Conservation (phyloP, 2,888 invertebrate genomes). For the Gastracanthus pulcherrimus region DNA sequence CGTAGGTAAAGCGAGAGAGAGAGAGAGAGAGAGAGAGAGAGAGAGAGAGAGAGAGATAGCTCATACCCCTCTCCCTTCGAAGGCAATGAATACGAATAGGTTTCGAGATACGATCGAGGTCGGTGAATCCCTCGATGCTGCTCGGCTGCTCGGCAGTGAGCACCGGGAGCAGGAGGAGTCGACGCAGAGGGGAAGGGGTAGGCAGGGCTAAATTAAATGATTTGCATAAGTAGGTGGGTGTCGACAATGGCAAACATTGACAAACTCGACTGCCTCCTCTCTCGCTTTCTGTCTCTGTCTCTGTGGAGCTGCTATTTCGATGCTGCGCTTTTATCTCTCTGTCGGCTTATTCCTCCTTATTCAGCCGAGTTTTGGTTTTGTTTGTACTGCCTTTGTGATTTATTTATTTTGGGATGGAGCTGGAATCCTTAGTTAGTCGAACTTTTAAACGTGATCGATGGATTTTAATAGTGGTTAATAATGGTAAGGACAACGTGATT, state of each 20-base stretch:
- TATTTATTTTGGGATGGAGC: neutral
- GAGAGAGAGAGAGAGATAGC: constrained; percentile 17
- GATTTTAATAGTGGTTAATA: too few species aligned
- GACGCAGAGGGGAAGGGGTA: constrained; percentile 39
- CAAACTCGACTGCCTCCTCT: constrained; percentile 72
- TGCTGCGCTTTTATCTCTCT: constrained; percentile 15
- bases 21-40: constrained; percentile 19
- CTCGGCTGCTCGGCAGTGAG: neutral
- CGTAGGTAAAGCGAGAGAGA: neutral
- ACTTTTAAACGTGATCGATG: too few species aligned
- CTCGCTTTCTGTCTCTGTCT: constrained; percentile 6
- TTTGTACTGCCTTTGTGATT: neutral
- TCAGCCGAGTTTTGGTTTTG: constrained; percentile 22
- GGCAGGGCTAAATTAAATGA: constrained; percentile 77
- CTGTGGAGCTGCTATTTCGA: constrained; percentile 3
- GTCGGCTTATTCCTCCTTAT: constrained; percentile 46
- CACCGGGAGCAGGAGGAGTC: constrained; percentile 32
- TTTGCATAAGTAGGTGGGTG: constrained; percentile 78
- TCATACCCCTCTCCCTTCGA: constrained; percentile 58
- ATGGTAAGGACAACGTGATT: too few species aligned
- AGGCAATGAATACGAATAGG: constrained; percentile 78
- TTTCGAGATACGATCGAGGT: constrained; percentile 76
- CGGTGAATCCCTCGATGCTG: constrained; percentile 48
- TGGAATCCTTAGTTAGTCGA: neutral
- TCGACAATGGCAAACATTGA: constrained; percentile 78